phyloP scores from a whole-genome alignment of 2,113 vertebrate genomes.

The Meleagris gallopavo region DNA sequence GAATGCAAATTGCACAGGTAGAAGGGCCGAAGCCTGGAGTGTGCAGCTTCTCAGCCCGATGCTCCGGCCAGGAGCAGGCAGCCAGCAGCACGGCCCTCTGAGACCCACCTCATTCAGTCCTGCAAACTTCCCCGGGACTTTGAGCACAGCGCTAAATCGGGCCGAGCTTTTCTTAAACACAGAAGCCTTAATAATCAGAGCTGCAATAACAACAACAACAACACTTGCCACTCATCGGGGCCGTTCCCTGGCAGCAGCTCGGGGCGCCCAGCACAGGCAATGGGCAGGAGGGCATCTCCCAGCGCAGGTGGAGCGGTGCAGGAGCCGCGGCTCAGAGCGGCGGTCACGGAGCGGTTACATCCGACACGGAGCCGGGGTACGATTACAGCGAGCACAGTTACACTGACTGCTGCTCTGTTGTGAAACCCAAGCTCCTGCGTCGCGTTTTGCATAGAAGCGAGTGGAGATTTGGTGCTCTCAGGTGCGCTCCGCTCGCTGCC shows the following conservation, averaged over 20 bases:
- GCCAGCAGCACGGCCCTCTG: not conserved
- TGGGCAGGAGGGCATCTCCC: not conserved
- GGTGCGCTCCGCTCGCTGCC: not conserved
- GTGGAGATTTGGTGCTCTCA: not conserved
- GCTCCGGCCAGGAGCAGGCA: not conserved
- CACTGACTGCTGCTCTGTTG: slow-evolving; percentile 7
- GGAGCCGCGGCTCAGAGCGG: not conserved
- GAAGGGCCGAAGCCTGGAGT: not conserved
- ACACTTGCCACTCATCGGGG: slow-evolving; percentile 10
- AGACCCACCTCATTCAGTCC: not conserved
- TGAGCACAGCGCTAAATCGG: not conserved
- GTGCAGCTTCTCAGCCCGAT: rapidly evolving
- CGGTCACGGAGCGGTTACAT: not conserved
- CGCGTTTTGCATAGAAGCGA: not conserved
- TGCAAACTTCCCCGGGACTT: slow-evolving; percentile 45
- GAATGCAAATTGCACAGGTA: not conserved
- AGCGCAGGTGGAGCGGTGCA: not conserved
- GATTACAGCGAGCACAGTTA: not conserved
- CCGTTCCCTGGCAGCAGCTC: not conserved
- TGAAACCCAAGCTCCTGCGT: slow-evolving; percentile 45
- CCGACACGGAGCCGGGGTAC: not conserved
- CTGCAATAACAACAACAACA: slow-evolving; percentile 47
- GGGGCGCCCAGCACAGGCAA: not conserved
- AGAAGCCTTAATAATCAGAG: slow-evolving; percentile 24
- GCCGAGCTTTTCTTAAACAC: not conserved